Conservation (phyloP, 2,113 vertebrate species). For the Clarias macrocephalus region DNA sequence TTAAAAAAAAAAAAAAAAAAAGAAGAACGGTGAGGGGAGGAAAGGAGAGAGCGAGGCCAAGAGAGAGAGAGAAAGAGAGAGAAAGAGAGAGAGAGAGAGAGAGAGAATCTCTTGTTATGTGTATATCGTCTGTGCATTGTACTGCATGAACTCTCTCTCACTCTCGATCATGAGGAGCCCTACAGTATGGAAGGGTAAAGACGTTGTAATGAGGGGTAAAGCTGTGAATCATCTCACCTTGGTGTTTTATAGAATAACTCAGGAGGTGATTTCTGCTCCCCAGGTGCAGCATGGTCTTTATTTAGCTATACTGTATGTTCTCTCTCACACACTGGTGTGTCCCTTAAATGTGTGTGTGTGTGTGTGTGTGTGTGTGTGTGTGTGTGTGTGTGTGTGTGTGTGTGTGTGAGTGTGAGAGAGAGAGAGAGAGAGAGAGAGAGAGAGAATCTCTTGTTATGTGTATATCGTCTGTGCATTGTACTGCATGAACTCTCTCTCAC, state of each 20-base stretch:
- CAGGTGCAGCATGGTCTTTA: slow-evolving; percentile 42
- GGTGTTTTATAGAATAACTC: slow-evolving; percentile 78
- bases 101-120: slow-evolving; percentile 77
- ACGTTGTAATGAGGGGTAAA: slow-evolving; percentile 71
- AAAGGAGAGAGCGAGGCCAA: slow-evolving; percentile 34
- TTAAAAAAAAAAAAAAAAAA: slow-evolving; percentile 96
- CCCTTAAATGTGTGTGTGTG: neutral
- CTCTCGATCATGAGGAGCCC: slow-evolving; percentile 72
- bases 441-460: slow-evolving; percentile 77
- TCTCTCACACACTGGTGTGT: slow-evolving; percentile 40
- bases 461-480: slow-evolving; percentile 82
- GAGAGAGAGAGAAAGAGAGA: slow-evolving; percentile 45
- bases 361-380: too few relatives aligned
- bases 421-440: slow-evolving; percentile 42
- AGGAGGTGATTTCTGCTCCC: slow-evolving; percentile 71
- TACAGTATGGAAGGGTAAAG: slow-evolving; percentile 65
- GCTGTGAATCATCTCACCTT: slow-evolving; percentile 74
- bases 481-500: slow-evolving; percentile 86
- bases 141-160: slow-evolving; percentile 87
- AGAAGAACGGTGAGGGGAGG: slow-evolving; percentile 67
- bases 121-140: slow-evolving; percentile 82
- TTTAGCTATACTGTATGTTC: slow-evolving; percentile 59
- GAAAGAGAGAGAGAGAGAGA: slow-evolving; percentile 42
- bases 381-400: too few relatives aligned
- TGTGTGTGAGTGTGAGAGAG: too few relatives aligned